Percentiles rank a stretch among this genome's conserved stretches.
Evolutionary conservation across 2,888 invertebrate species (phyloP).

Genomic region (Spicauda simplicius): DNA sequence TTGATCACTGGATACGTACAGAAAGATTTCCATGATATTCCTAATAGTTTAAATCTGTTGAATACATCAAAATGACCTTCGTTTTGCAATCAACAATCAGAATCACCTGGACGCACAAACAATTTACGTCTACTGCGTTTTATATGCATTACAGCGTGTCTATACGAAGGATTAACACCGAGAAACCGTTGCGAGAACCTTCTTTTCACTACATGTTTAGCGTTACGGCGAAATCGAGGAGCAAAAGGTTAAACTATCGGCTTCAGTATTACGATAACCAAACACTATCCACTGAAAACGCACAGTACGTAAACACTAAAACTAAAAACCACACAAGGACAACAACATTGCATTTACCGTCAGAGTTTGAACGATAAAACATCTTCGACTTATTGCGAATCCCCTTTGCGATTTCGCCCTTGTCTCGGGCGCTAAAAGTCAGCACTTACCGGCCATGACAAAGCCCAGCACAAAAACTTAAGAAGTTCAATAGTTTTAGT

Average conservation of each 20-base stretch:
- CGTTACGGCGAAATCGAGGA: slow-evolving; percentile 62
- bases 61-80: slow-evolving; percentile 61
- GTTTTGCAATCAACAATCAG: slow-evolving; percentile 56
- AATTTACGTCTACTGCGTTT: slow-evolving; percentile 52
- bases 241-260: slow-evolving; percentile 75
- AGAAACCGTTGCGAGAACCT: slow-evolving; percentile 68
- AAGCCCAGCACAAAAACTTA: slow-evolving; percentile 85
- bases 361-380: slow-evolving; percentile 86
- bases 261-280: slow-evolving; percentile 68
- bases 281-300: slow-evolving; percentile 75
- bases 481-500: slow-evolving; percentile 81
- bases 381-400: slow-evolving; percentile 84
- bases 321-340: slow-evolving; percentile 81
- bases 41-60: slow-evolving; percentile 52
- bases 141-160: slow-evolving; percentile 46
- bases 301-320: slow-evolving; percentile 77
- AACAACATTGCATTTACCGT: slow-evolving; percentile 84
- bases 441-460: slow-evolving; percentile 93
- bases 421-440: slow-evolving; percentile 84
- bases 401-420: slow-evolving; percentile 84
- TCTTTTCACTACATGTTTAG: slow-evolving; percentile 59
- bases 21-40: slow-evolving; percentile 42
- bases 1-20: slow-evolving; percentile 41
- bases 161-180: slow-evolving; percentile 42
- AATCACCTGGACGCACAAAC: slow-evolving; percentile 71